phyloP scores from a whole-genome alignment of 2,888 invertebrate species.

The Acanthosepion pharaonis region DNA sequence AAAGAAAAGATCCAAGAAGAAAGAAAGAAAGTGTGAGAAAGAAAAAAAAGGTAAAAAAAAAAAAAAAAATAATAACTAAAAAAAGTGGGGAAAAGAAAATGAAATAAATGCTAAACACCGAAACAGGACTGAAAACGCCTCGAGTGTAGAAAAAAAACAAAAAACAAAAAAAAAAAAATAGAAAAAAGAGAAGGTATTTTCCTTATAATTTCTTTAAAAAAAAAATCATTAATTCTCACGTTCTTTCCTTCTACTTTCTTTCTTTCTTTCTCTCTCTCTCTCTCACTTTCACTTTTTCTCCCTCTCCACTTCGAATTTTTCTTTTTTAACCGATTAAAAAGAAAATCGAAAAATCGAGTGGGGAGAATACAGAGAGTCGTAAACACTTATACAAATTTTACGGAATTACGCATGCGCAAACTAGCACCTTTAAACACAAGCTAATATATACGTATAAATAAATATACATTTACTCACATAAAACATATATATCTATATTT shows the following conservation, averaged over 20 bases:
- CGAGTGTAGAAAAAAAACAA: neutral
- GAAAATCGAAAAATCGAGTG: neutral
- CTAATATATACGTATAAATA: neutral
- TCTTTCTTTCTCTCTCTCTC: neutral
- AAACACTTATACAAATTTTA: neutral
- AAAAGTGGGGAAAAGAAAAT: neutral
- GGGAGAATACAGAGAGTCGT: neutral
- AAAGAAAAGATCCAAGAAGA: neutral
- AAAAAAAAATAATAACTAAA: too few relatives aligned
- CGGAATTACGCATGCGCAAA: neutral
- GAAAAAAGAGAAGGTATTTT: neutral
- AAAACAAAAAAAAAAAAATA: neutral
- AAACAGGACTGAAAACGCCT: neutral
- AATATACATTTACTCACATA: neutral
- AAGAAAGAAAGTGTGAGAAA: neutral
- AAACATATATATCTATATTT: neutral
- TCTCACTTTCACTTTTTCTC: too few relatives aligned
- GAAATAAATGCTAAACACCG: neutral
- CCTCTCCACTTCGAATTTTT: too few relatives aligned
- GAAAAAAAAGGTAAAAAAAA: neutral
- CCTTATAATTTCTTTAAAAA: neutral
- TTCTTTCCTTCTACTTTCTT: neutral
- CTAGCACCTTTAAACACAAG: neutral
- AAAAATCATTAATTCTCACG: neutral
- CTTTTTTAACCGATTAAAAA: too few relatives aligned